Percentiles rank a stretch among this genome's conserved stretches.
These are phyloP conservation scores for Gallirallus australis DNA, from an alignment of 2,797 vertebrate species.

Conservation along the genomic window DNA sequence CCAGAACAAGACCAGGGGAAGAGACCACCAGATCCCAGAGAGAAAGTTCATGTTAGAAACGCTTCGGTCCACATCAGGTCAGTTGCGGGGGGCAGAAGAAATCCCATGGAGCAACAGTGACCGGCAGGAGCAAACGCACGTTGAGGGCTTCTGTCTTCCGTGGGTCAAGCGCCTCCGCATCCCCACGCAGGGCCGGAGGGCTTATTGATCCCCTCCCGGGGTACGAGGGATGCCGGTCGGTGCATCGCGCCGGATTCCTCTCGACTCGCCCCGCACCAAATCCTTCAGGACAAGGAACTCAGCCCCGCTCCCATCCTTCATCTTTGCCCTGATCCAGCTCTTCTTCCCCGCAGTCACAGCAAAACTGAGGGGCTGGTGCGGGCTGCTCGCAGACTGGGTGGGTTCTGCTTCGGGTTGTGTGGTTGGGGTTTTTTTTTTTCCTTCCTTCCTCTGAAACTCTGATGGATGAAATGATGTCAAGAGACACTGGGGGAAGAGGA, in stretches of 20 bases:
- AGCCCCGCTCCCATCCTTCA: not conserved
- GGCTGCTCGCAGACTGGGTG: constrained; percentile 72
- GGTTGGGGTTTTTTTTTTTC: not conserved
- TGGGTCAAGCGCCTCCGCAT: not conserved
- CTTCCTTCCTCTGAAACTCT: constrained; percentile 15
- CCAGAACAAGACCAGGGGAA: constrained; percentile 87
- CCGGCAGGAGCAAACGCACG: not conserved
- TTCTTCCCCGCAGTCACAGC: constrained; percentile 48
- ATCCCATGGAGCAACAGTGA: constrained; percentile 67
- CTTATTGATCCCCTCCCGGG: not conserved
- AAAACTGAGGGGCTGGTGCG: constrained; percentile 58
- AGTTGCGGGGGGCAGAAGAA: constrained; percentile 67
- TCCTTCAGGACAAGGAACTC: not conserved
- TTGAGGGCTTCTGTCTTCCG: not conserved
- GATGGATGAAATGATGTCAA: constrained; percentile 75
- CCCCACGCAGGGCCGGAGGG: not conserved
- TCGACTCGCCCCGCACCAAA: not conserved
- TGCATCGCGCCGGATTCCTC: not conserved
- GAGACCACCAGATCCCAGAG: constrained; percentile 88
- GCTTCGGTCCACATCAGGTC: constrained; percentile 79
- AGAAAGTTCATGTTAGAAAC: constrained; percentile 93
- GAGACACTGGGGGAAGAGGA: constrained; percentile 64
- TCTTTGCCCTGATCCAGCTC: constrained; percentile 36
- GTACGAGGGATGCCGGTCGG: not conserved
- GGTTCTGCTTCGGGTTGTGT: constrained; percentile 52